Base-by-base conservation (phyloP, 2,113 vertebrate genomes). In the Osmerus mordax region DNA sequence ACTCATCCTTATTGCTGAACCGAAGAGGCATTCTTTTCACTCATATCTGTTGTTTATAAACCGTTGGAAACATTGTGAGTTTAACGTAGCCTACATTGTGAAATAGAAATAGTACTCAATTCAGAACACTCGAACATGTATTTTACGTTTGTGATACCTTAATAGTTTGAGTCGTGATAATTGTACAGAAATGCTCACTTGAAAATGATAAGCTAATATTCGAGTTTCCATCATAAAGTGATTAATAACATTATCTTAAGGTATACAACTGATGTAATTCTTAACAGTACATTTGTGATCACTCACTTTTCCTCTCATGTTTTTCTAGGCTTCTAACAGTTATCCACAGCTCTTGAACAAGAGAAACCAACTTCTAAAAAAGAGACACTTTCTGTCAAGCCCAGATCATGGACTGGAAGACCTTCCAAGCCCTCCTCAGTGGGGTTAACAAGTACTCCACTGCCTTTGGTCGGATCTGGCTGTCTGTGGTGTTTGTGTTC, bases 391-490 rank as follows among this genome's bases (percentile, higher is more conserved):
- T 71, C 82, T 65, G 19, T 47, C 51, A 69, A 72, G 71, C 56
- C 70, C 36, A 65, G 19, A 79, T 21, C 79, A 96, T 95, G 94
- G 94, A 96, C 84, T 95, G 95, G 95, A 91, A 89, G 1, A 93
- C 90, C 19, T 93, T 95, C 25, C 93, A 94, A 82, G 89, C 82
- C 60, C 85, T 95, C 41, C 92, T 96, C 67, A 95, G 94, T 0
- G 94, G 94, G 0, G 94, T 95, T 47, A 95, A 95, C 83, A 94
- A 93, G 77, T 95, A 95, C 81, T 95, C 94, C 47, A 96, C 94
- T 0, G 93, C 91, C 0, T 94, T 95, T 1, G 89, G 94, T 14
- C 91, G 93, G 12, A 83, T 96, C 70, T 96, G 95, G 95, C 90
- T 95, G 67, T 95, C 94, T 0, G 91, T 96, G 83, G 95, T 96